phyloP scores from a whole-genome alignment of 2,797 vertebrate genomes.

The Malacoraja senta region DNA sequence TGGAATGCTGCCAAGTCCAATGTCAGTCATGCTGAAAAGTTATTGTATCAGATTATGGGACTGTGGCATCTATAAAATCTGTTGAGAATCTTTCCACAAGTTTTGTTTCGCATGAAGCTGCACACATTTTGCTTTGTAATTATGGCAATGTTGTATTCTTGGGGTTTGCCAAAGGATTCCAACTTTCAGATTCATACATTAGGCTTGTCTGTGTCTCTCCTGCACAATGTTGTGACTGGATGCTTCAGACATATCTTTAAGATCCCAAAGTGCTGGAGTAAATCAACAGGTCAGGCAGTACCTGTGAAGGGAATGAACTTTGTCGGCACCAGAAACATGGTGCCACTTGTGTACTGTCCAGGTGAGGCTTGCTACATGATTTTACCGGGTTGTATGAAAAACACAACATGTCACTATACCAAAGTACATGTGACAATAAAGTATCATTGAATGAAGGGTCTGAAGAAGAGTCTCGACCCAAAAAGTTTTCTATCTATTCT shows the following conservation, averaged over 20 bases:
- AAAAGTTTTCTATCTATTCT: too few relatives aligned
- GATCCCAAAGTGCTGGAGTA: background rate
- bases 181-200: background rate
- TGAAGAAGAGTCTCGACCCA: too few relatives aligned
- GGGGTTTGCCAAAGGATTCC: constrained; percentile 7
- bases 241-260: background rate
- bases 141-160: background rate
- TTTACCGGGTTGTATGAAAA: too few relatives aligned
- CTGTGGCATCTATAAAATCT: background rate
- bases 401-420: too few relatives aligned
- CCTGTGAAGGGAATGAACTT: too few relatives aligned
- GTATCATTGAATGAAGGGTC: too few relatives aligned
- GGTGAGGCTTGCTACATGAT: too few relatives aligned
- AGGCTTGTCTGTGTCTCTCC: background rate
- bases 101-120: background rate
- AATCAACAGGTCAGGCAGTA: too few relatives aligned
- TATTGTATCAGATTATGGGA: constrained; percentile 45
- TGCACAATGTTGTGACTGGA: background rate
- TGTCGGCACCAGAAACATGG: too few relatives aligned
- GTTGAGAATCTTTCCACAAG: background rate
- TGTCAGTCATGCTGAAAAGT: constrained; percentile 50
- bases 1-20: constrained; percentile 47
- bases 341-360: too few relatives aligned
- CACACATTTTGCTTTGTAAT: background rate
- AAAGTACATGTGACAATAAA: too few relatives aligned